A percentile compares a stretch with the other conserved stretches of the same genome.
These are phyloP conservation scores for Drosophila pegasa DNA, from an alignment of 2,888 invertebrate species.

Conservation along the genomic window DNA sequence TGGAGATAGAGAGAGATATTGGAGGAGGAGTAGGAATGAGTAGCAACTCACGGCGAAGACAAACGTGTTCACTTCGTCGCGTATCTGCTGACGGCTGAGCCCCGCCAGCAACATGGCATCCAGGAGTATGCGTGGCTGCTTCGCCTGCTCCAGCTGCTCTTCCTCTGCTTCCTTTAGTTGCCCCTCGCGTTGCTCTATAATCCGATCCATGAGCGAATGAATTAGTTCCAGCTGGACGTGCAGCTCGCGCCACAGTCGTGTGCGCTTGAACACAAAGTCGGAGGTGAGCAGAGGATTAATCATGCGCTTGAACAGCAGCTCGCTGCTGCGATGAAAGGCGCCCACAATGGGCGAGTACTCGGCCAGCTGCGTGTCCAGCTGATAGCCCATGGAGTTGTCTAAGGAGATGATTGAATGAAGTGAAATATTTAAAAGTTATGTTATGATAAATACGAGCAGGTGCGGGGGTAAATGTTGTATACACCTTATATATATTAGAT, in stretches of 20 bases:
- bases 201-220: conserved; percentile 73
- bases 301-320: conserved; percentile 82
- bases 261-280: conserved; percentile 79
- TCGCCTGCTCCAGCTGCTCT: conserved; percentile 55
- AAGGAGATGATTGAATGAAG: neutral
- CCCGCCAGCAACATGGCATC: conserved; percentile 87
- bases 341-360: conserved; percentile 88
- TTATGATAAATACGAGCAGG: neutral
- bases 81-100: conserved; percentile 86
- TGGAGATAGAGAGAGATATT: neutral
- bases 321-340: conserved; percentile 87
- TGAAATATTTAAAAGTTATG: neutral
- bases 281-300: conserved; percentile 79
- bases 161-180: conserved; percentile 58
- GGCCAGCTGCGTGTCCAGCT: conserved; percentile 60
- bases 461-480: no score
- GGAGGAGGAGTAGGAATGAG: no score
- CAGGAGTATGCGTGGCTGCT: conserved; percentile 84
- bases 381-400: conserved; percentile 95
- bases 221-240: conserved; percentile 64
- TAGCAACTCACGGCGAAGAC: conserved; percentile 82
- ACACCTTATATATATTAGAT: no score
- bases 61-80: conserved; percentile 87
- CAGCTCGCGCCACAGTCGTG: conserved; percentile 65
- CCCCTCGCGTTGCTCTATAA: conserved; percentile 71